Base-by-base conservation (phyloP, 1,140 invertebrate species). In the Drusus annulatus region DNA sequence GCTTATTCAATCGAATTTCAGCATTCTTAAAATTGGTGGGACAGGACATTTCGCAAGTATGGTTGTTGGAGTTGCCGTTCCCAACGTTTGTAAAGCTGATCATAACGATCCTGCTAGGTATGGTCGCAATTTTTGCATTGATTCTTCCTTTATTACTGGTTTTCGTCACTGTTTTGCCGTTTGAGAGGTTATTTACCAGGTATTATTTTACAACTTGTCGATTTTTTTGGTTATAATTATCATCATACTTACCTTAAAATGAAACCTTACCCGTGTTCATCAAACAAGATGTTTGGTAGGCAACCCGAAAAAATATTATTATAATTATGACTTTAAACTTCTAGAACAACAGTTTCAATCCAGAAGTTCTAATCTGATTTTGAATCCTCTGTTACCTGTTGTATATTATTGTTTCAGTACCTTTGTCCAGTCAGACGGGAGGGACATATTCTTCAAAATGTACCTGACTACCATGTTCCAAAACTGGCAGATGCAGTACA, bases 61-160 rank as follows among this genome's bases (percentile, higher is more conserved):
- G 88, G 88, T 84, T 84, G 19, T 87, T 89, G 80, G 87, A 88
- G 0, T 86, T 87, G 13, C 86, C 88, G 0, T 89, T 89, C 76
- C 88, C 88, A 1, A 89, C 88, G 13, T 89, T 89, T 84, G 85
- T 89, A 25, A 89, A 89, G 71, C 83, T 89, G n/a, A 86, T 79
- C 7, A 60, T 73, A n/a, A 79, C 62, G 6, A 17, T 71, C 8
- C 16, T 54, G 7, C 15, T 79, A n/a, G 16, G 63, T n/a, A 51
- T 79, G 65, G 23, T 79, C 21, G 68, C 68, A 7, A 73, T 79
- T 50, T 71, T 60, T 23, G 56, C 65, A 45, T 50, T 89, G 21
- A 87, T 84, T 19, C 85, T 87, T 7, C 80, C 88, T 7, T 17
- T 88, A 2, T 83, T 89, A 2, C 86, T 85, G 75, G 83, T 89